Evolutionary conservation across 2,113 vertebrate genomes (phyloP), one percentile per base, ranked within the genome.

Genomic region (Elephantulus edwardii): DNA sequence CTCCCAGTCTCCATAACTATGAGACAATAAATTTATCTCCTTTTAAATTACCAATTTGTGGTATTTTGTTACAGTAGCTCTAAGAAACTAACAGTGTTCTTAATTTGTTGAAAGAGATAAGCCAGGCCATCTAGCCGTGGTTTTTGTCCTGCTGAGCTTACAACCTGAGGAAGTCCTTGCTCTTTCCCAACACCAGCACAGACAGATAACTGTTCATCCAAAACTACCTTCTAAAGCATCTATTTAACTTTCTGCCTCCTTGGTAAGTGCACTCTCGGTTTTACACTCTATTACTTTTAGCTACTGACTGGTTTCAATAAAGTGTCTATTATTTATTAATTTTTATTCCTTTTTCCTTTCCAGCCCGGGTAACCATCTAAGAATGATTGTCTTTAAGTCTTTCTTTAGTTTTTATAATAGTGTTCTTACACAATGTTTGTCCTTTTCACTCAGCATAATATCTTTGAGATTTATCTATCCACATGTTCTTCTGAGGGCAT

Each of bases 91-190:
- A 38, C 33, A 22, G 58, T 68, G 56, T 33, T 1, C 89, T 92
- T 93, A 48, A 90, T 81, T 83, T 86, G 58, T 48, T 87, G 77
- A 93, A 91, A 95, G 90, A 96, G 83, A 88, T 72, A 96, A 95
- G 54, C 50, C 38, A 88, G 77, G 56, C 95, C 68, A 92, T 89
- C 64, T 86, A 48, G 46, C 58, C 13, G 74, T 75, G n/a, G 74
- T 6, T 92, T 88, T 94, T 75, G 91, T 87, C 58, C 54, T 40
- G 3, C 71, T 68, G 87, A 84, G 44, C 40, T 66, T 85, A 95
- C n/a, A 89, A 77, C 35, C 40, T 86, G 64, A 93, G 76, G 86
- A 81, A 81, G 16, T 24, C 17, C 66, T 80, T 72, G 77, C 26
- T 77, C 62, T 77, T 72, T 64, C 44, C 33, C 42, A 81, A 16